Base-by-base conservation (phyloP, 2,797 vertebrate species). In the Ispidina lecontei region DNA sequence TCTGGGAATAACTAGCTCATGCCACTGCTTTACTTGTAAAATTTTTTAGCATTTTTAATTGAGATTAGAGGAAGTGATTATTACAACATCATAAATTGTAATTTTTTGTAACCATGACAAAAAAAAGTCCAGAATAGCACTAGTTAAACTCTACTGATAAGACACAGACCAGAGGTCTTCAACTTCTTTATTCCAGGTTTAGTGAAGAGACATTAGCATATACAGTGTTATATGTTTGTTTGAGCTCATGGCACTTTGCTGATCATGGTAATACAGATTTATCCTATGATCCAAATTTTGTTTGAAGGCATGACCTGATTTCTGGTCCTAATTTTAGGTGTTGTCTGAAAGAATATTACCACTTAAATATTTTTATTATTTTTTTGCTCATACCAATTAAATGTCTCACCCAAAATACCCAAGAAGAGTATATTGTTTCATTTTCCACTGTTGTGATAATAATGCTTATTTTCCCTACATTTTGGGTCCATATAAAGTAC, bases 1-100 rank as follows among this genome's bases (percentile, higher is more conserved):
- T 78, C 49, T 68, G 49, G 31, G 56, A 9, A 29, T 76, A 82
- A n/a, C n/a, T 56, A 60, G 21, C 7, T 14, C 4, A 2, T 71
- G 37, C 14, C 23, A 46, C 18, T 51, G 18, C 25, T 82, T 81
- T 76, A n/a, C 56, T 71, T 87, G 49, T 91, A 81, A 93, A 92
- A 77, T 21, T 52, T 84, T 14, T 67, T 22, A 60, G 25, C 17
- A 7, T 31, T 79, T 86, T 89, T 77, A 49, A 87, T 14, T 63
- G 77, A 89, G 77, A 76, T 78, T 84, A 88, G 59, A 81, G 6
- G 20, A 81, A 80, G 21, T 58, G 47, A 71, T 90, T 94, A 87
- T 58, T 85, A 54, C 19, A 59, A 58, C 29, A 29, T 65, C 74
- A 73, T 49, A 62, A 85, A 86, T 10, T 14, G 46, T 23, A 18